Conservation (phyloP, 2,888 invertebrate species). For the Pseudoips prasinana region DNA sequence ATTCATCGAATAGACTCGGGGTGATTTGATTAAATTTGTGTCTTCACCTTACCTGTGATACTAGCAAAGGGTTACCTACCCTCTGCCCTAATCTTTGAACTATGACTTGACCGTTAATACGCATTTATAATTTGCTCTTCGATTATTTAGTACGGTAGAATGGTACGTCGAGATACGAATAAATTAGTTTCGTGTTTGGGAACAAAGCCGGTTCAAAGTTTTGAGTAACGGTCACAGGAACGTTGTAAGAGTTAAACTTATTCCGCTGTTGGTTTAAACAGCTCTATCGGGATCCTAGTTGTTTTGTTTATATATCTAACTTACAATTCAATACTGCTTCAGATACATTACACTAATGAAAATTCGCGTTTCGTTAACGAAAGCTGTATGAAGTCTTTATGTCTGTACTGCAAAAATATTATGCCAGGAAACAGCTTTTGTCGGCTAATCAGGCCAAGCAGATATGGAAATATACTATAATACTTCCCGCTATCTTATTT, state of each 20-base stretch:
- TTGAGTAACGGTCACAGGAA: conserved; percentile 76
- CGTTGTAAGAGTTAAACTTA: conserved; percentile 69
- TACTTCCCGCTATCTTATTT: no score
- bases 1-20: conserved; percentile 55
- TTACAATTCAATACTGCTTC: conserved; percentile 44
- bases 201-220: conserved; percentile 76
- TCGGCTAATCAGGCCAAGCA: no score
- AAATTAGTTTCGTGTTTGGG: conserved; percentile 80
- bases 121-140: conserved; percentile 81
- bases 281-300: conserved; percentile 57
- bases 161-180: conserved; percentile 73
- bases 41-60: conserved; percentile 62
- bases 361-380: conserved; percentile 6
- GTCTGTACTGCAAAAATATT: no score
- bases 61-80: conserved; percentile 73
- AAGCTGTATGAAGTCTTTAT: neutral
- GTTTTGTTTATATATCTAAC: conserved; percentile 49
- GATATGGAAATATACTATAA: no score
- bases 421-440: no score
- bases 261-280: conserved; percentile 51
- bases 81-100: conserved; percentile 81
- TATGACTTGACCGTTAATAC: conserved; percentile 82
- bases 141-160: conserved; percentile 76
- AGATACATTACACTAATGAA: conserved; percentile 7
- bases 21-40: conserved; percentile 67